Percentiles rank a stretch among this genome's conserved stretches.
These are phyloP conservation scores for Felis chaus DNA, from an alignment of 2,113 vertebrate species.

Conservation along the genomic window DNA sequence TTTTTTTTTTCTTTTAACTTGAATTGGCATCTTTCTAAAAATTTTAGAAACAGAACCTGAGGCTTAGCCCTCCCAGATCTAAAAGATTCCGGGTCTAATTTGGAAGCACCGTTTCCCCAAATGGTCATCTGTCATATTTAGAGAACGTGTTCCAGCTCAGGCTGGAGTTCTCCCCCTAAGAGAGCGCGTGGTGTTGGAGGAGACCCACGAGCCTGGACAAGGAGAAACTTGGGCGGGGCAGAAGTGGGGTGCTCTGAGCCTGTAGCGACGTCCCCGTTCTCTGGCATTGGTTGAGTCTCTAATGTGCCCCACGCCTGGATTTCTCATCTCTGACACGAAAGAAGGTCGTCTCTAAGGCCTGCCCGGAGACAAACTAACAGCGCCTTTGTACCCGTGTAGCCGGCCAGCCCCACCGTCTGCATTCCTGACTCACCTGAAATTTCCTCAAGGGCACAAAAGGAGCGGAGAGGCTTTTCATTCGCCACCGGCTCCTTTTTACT, in stretches of 20 bases:
- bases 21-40: background rate
- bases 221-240: background rate
- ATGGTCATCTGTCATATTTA: background rate
- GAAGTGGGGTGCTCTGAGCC: rapidly evolving
- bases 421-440: background rate
- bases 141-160: background rate
- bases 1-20: background rate
- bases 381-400: background rate
- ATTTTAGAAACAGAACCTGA: background rate
- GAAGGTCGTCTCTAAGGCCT: background rate
- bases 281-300: background rate
- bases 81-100: background rate
- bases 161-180: background rate
- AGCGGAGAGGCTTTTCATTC: too few relatives aligned
- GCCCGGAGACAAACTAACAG: background rate
- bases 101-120: background rate
- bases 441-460: background rate
- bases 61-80: background rate
- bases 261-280: background rate
- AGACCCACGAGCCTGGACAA: background rate
- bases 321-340: background rate
- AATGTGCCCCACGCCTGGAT: background rate
- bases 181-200: background rate
- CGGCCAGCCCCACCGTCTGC: too few relatives aligned
- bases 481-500: background rate